Conservation (phyloP, 2,797 vertebrate species). For the Lophius americanus region DNA sequence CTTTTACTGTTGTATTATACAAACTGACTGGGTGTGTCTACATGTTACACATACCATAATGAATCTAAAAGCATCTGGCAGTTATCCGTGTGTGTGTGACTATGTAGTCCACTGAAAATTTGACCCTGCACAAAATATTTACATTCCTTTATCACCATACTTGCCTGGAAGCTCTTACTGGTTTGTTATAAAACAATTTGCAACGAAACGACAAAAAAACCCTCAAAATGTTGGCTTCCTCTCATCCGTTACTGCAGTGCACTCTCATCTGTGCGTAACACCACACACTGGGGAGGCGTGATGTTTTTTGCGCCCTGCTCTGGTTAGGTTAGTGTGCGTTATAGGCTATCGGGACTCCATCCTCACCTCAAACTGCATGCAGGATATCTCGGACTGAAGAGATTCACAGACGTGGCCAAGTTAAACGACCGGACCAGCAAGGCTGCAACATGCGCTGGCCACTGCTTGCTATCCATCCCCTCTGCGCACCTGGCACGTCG, state of each 20-base stretch:
- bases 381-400: constrained; percentile 51
- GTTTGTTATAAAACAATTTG: constrained; percentile 12
- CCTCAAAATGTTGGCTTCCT: constrained; percentile 7
- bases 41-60: background rate
- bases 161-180: background rate
- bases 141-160: background rate
- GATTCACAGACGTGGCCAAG: constrained; percentile 52
- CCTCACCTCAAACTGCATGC: constrained; percentile 40
- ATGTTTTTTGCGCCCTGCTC: constrained; percentile 38
- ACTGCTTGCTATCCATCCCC: constrained; percentile 48
- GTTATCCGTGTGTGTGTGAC: background rate
- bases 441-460: constrained; percentile 67
- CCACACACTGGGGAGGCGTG: constrained; percentile 49
- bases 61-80: constrained; percentile 1
- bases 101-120: background rate
- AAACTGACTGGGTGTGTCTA: background rate
- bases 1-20: background rate
- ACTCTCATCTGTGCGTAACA: constrained; percentile 48
- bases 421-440: constrained; percentile 53
- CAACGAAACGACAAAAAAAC: background rate
- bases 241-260: constrained; percentile 10
- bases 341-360: constrained; percentile 44
- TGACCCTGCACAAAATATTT: background rate
- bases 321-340: constrained; percentile 35
- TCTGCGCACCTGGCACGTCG: constrained; percentile 46